Base-by-base conservation (phyloP, 1,140 invertebrate species). In the Paraescarpia echinospica region DNA sequence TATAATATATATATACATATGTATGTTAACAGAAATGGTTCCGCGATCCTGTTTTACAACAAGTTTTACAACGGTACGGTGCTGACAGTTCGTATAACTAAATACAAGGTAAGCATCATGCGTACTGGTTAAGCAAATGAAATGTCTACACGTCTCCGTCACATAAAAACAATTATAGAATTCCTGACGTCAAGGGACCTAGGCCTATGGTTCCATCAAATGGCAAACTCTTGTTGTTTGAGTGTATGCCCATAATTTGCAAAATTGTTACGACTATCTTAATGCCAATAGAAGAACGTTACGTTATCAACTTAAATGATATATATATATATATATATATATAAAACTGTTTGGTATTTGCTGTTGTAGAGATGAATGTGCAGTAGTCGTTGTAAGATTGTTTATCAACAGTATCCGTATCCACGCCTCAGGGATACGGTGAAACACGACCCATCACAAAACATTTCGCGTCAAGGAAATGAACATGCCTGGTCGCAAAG, bases 51-150 rank as follows among this genome's bases (percentile, higher is more conserved):
- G 59, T 77, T 77, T 22, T 27, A 77, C 59, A 77, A 77, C 59
- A 41, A 41, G 41, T 41, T 41, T 41, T 41, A 41, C 41, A 12
- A 41, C 41, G 12, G 12, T 14, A 77, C 59, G 27, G 0, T 77
- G 59, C 59, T 77, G 59, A 77, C 59, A 77, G 59, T 77, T 77
- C 59, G 22, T 77, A 31, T 6, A 77, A 77, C 59, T 77, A 77
- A 77, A 77, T 77, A 77, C 59, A 77, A 77, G 59, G 59, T 77
- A 77, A 77, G 59, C 59, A 77, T 77, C 59, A 77, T 77, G 59
- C 59, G 59, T 77, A 77, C 59, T 77, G 59, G 59, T 77, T 77
- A 77, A 27, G 59, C 59, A 77, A 77, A 77, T 77, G 59, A 77
- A 77, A 77, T 0, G 59, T 77, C 4, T 14, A 77, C 59, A 77